Percentiles rank a stretch among this genome's conserved stretches.
phyloP scores from a whole-genome alignment of 2,113 vertebrate genomes.

The Rhabdomys dilectus region DNA sequence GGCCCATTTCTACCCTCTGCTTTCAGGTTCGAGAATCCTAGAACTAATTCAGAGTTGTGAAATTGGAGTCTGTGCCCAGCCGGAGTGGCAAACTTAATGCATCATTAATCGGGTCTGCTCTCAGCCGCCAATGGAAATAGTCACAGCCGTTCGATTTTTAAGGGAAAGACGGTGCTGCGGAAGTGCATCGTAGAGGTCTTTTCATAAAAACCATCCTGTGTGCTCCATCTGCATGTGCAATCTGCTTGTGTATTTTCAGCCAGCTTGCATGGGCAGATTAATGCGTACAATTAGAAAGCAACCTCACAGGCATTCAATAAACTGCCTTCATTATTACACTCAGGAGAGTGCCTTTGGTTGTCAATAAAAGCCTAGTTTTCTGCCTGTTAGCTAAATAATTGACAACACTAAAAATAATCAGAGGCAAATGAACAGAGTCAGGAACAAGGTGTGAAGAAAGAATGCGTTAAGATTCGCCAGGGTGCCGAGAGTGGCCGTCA shows the following conservation, averaged over 20 bases:
- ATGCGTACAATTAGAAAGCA: constrained; percentile 90
- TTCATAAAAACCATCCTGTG: constrained; percentile 81
- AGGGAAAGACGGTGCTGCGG: constrained; percentile 79
- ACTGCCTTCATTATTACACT: constrained; percentile 91
- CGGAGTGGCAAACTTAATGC: constrained; percentile 65
- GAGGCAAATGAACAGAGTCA: constrained; percentile 85
- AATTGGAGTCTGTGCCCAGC: constrained; percentile 65
- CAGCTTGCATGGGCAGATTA: constrained; percentile 90
- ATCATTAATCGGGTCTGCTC: constrained; percentile 76
- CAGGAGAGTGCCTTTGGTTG: constrained; percentile 90
- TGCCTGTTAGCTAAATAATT: constrained; percentile 92
- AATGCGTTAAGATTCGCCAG: constrained; percentile 41
- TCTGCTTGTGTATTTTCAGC: constrained; percentile 90
- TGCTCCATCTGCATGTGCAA: constrained; percentile 88
- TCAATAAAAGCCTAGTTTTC: constrained; percentile 91
- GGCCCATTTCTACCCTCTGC: constrained; percentile 8
- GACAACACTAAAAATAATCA: constrained; percentile 89
- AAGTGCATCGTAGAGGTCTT: constrained; percentile 84
- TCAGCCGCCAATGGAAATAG: constrained; percentile 72
- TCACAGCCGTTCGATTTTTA: constrained; percentile 85
- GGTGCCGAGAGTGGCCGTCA: not conserved
- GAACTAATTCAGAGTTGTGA: constrained; percentile 56
- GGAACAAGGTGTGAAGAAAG: constrained; percentile 77
- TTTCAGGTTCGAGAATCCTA: constrained; percentile 61
- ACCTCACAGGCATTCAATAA: constrained; percentile 91